phyloP scores from a whole-genome alignment of 2,888 invertebrate species.

The Chaetogeoica ovagalla region DNA sequence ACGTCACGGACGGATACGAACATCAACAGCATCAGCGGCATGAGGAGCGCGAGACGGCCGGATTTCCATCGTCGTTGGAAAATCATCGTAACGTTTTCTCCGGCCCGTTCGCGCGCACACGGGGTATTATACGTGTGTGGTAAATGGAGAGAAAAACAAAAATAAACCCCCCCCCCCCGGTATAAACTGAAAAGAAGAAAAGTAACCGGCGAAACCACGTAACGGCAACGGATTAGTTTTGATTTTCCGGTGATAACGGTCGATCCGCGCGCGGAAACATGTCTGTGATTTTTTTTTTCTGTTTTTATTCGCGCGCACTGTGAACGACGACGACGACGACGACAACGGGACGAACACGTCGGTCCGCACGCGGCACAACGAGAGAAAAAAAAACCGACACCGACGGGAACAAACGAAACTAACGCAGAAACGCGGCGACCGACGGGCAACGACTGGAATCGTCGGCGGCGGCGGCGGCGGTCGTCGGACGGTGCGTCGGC shows the following conservation, averaged over 20 bases:
- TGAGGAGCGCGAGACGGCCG: conserved; percentile 11
- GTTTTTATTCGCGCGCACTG: background rate
- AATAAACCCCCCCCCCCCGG: no score
- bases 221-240: background rate
- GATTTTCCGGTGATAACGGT: background rate
- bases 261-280: conserved; percentile 11
- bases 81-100: background rate
- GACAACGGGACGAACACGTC: background rate
- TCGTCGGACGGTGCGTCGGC: background rate
- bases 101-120: background rate
- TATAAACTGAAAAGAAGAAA: background rate
- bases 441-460: conserved; percentile 27
- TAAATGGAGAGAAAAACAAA: background rate
- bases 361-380: background rate
- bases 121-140: background rate
- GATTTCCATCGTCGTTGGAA: conserved; percentile 1
- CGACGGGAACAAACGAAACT: background rate
- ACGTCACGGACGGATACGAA: background rate
- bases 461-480: conserved; percentile 1
- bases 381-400: background rate
- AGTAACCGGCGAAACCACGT: background rate
- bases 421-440: background rate
- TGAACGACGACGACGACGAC: background rate
- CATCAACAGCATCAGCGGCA: conserved; percentile 22
- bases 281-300: background rate